Base-by-base conservation (phyloP, 2,113 vertebrate genomes). In the Megalops atlanticus region DNA sequence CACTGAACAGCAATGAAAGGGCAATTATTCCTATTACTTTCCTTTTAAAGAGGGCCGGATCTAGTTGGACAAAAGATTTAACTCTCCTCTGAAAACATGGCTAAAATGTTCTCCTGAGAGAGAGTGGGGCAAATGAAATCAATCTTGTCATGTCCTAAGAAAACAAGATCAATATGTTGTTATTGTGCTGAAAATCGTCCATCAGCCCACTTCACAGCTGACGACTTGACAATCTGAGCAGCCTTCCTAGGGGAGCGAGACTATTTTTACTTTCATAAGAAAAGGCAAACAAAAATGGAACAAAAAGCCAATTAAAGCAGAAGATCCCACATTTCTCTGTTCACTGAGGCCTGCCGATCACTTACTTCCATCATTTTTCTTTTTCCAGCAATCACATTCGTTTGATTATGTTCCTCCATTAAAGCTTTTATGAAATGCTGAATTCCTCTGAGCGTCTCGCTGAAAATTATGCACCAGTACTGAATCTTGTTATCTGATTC, bases 141-240 rank as follows among this genome's bases (percentile, higher is more conserved):
- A 81, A 74, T 78, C 82, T 79, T 0, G 5, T 73, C 31, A 77
- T 76, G 79, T 81, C 76, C 81, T 58, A 87, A 69, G 83, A 79
- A 87, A 85, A 85, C 81, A 78, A 81, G 82, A 88, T 81, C 76
- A 64, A 84, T 83, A 77, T 81, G 39, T 82, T 90, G 85, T 83
- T 83, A 64, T 64, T 64, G 79, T 83, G 86, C 52, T 82, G 80
- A 84, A 76, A 81, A 80, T 84, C 82, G 80, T 88, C 41, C 84
- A 78, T 85, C 77, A 47, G 49, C 33, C 35, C 76, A 80, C 74
- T 27, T 71, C 58, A 36, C 27, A 43, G 3, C 81, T 68, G 31
- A 72, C 45, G n/a, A 43, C 36, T 81, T 85, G 39, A 77, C 70
- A 64, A 54, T 33, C 47, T 77, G 35, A 75, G 35, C n/a, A n/a